A percentile compares a stretch with the other conserved stretches of the same genome.
Evolutionary conservation across 2,797 vertebrate species (phyloP).

Genomic region (Pseudochromis fuscus): DNA sequence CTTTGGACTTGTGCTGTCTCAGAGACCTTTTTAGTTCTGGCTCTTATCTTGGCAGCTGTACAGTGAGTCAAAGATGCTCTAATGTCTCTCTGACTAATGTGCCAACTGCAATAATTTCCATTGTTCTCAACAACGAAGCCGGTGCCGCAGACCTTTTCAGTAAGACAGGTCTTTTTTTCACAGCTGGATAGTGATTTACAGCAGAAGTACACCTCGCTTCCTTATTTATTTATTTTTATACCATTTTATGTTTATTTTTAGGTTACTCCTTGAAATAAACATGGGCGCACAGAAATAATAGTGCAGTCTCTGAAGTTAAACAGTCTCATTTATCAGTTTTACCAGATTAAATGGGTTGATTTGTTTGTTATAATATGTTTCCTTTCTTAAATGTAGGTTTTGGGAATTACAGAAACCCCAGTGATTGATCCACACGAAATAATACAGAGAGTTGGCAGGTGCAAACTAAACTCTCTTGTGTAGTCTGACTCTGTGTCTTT

Average conservation of each 20-base stretch:
- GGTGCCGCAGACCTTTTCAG: not conserved
- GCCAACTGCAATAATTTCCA: conserved; percentile 2
- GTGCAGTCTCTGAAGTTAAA: not conserved
- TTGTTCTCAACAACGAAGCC: not conserved
- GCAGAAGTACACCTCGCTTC: not conserved
- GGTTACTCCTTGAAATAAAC: not conserved
- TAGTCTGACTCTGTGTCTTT: conserved; percentile 21
- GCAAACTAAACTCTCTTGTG: conserved; percentile 25
- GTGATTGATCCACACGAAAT: not conserved
- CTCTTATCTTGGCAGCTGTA: conserved; percentile 17
- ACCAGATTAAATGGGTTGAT: not conserved
- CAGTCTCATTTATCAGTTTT: too few relatives aligned
- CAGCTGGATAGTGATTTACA: not conserved
- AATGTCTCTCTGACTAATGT: conserved; percentile 20
- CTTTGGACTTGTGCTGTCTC: not conserved
- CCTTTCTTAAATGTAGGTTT: not conserved
- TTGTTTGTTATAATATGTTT: not conserved
- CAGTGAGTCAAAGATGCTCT: conserved; percentile 7
- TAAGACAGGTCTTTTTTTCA: not conserved
- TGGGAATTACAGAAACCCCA: conserved; percentile 5
- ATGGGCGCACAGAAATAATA: too few relatives aligned
- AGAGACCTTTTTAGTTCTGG: not conserved
- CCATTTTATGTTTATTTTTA: not conserved
- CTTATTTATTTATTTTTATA: too few relatives aligned
- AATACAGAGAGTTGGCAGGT: conserved; percentile 17